Evolutionary conservation across 1,140 invertebrate species (phyloP), one percentile per base, ranked within the genome.

Genomic region (Eriosoma lanigerum): DNA sequence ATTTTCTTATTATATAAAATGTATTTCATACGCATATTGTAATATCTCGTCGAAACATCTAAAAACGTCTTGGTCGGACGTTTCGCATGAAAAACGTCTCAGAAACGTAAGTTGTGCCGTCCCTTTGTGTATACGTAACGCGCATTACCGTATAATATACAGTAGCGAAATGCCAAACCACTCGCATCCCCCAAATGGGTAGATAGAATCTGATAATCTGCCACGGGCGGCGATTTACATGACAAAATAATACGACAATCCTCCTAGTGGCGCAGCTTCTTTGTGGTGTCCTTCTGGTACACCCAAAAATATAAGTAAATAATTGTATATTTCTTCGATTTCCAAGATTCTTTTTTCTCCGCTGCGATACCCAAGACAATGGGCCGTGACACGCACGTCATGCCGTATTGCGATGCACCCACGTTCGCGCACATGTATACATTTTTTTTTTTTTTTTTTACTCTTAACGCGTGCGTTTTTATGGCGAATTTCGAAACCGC

Each of bases 201-300:
- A 17, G 75, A 78, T 60, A 26, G 75, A 26, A 78, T 62, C 75
- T 60, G 75, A 78, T 78, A n/a, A 62, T 56, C 56, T 46, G 75
- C 56, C 75, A 60, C 75, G 75, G 73, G 56, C 75, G 38, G 21
- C 75, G 56, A 78, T 78, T 62, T 60, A 78, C 56, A 78, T 78
- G 52, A 78, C 75, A 78, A 78, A 78, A 78, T 78, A 78, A 78
- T 78, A 26, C 75, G 75, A 78, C 56, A 17, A 62, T 8, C 3
- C 32, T 78, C 38, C 75, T 21, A 46, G 50, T 10, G 12, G 24
- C 24, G 48, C n/a, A 52, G 4, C 32, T 56, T 62, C 75, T 78
- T 78, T 78, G 75, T 78, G 75, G 52, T 8, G 0, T 15, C 21
- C 5, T 38, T 8, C 32, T 3, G 32, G 32, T 8, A 8, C 32